Evolutionary conservation across 2,797 vertebrate genomes (phyloP), one percentile per base, ranked within the genome.

Genomic region (Coccyzus lansbergi): DNA sequence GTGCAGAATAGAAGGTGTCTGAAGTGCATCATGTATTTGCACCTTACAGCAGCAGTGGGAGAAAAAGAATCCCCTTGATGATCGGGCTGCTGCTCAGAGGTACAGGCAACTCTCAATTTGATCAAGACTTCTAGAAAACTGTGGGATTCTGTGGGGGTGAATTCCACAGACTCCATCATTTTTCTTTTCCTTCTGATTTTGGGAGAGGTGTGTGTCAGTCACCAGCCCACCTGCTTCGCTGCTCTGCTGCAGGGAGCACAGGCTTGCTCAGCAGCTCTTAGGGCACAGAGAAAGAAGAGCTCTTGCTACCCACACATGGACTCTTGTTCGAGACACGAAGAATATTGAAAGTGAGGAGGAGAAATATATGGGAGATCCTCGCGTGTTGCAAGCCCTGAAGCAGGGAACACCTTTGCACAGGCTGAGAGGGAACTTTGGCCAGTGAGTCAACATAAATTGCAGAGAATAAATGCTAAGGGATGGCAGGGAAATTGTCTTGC

Each of bases 401-500:
- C 93, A 87, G 56, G 15, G 92, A 90, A 51, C 78, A 83, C 93
- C 92, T 95, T 89, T 94, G 84, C 92, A 64, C 69, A 65, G 84
- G 46, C 75, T 64, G 74, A 90, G 89, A 38, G 65, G 74, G 34
- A 49, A 4, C 90, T 85, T 78, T 15, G 19, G 81, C 88, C 83
- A 74, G 49, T 58, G 67, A 95, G 90, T 87, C 92, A 72, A 78
- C 75, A 42, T 86, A 79, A 84, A 91, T 92, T 74, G 59, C 63
- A 78, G 76, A 88, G 85, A 70, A 92, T 93, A 93, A 94, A 88
- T 88, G 87, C 80, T 86, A 53, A 38, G 90, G 87, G 88, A 83
- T 83, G 90, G 83, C 87, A 90, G 79, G 89, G 86, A 94, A 77
- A 91, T 92, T 33, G 58, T 90, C 58, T 94, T 87, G 83, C 87